Base-by-base conservation (phyloP, 2,797 vertebrate species). In the Acrocephalus scirpaceus region DNA sequence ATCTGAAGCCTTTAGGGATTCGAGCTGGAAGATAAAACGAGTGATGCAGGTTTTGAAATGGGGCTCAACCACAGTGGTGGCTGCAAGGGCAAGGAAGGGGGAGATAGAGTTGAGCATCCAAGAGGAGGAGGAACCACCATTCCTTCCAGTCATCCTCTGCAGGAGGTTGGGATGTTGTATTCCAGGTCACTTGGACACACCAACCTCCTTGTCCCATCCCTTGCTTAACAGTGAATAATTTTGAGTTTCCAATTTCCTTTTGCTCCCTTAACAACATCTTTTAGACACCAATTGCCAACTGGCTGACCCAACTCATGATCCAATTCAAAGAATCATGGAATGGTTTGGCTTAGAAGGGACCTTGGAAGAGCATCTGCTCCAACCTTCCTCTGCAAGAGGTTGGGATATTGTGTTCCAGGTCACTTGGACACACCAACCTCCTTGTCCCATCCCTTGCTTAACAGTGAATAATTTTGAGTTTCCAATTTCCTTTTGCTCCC, bases 61-160 rank as follows among this genome's bases (percentile, higher is more conserved):
- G 30, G 48, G 16, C 12, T 84, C 40, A 38, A 4, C 29, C 27
- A 10, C 5, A 4, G 5, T 5, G 26, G 2, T 36, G 51, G 19
- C 15, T 57, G 23, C 16, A 53, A 44, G 40, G 40, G 5, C 7
- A 38, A 4, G 56, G 34, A 42, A 57, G 60, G n/a, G n/a, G 69
- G 48, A 38, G 10, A 4, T 44, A 4, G 0, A 15, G 38, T 6
- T 0, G 0, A 54, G 26, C 1, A 1, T 42, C 42, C 34, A 56
- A 18, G 38, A 61, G 67, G 65, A 75, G 26, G 34, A 76, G 4
- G 29, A 71, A 7, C 11, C n/a, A 11, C 34, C 5, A 4, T 53
- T 34, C 36, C 20, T 86, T n/a, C 34, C 58, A 10, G 7, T 36
- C 36, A 27, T 25, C 15, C 27, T 66, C 40, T 40, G 38, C 61